phyloP scores from a whole-genome alignment of 2,888 invertebrate species.

The Zygogramma bicolorata region DNA sequence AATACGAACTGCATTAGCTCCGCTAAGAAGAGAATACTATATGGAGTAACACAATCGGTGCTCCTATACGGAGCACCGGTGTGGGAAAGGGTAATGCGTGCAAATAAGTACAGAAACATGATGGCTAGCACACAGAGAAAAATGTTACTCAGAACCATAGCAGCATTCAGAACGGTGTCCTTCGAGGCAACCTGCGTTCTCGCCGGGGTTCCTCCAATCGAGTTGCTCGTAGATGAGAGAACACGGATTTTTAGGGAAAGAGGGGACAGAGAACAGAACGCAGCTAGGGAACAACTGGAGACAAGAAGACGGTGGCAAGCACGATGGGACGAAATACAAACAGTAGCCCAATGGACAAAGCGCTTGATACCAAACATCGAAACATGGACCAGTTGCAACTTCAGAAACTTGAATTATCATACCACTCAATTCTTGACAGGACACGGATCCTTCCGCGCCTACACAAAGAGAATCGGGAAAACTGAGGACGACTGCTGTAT shows the following conservation, averaged over 20 bases:
- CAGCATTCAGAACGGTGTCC: neutral
- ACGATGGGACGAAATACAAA: neutral
- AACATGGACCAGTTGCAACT: neutral
- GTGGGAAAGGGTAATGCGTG: conserved; percentile 7
- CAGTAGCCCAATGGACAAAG: neutral
- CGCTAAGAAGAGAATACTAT: neutral
- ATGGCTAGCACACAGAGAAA: neutral
- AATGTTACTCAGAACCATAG: neutral
- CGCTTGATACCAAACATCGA: neutral
- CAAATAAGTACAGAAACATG: neutral
- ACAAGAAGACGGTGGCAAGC: too few relatives aligned
- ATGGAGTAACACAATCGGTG: neutral
- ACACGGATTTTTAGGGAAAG: too few relatives aligned
- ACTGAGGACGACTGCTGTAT: conserved; percentile 15
- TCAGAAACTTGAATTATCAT: neutral
- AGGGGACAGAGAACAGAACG: too few relatives aligned
- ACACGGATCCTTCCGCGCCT: conserved; percentile 13
- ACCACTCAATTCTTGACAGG: neutral
- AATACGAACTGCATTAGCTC: neutral
- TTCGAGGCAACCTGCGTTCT: neutral
- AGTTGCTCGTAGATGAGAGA: neutral
- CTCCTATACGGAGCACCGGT: conserved; percentile 23
- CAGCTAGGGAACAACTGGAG: too few relatives aligned
- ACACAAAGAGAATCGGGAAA: conserved; percentile 27
- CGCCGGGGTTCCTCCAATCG: neutral